A percentile compares a stretch with the other conserved stretches of the same genome.
Evolutionary conservation across 2,888 invertebrate species (phyloP).

Genomic region (Periphyllus acericola): DNA sequence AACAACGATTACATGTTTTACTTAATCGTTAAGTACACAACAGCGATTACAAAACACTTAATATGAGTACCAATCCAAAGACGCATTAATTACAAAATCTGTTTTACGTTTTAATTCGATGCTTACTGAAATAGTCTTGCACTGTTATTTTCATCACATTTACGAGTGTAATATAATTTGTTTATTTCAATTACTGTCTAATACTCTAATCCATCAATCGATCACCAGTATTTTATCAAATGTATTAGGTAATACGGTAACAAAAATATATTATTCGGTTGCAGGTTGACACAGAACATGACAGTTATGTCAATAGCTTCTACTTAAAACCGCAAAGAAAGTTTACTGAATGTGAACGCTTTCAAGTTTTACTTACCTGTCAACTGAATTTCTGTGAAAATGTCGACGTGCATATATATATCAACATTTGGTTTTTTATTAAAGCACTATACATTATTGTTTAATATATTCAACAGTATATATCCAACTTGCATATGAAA

Average conservation of each 20-base stretch:
- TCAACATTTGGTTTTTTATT: not conserved
- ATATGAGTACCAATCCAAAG: too few relatives aligned
- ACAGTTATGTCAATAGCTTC: constrained; percentile 16
- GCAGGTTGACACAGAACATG: not conserved
- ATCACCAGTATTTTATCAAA: not conserved
- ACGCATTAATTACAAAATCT: too few relatives aligned
- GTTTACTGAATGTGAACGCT: not conserved
- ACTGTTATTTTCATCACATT: not conserved
- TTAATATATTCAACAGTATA: not conserved
- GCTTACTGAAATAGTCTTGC: too few relatives aligned
- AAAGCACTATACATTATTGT: not conserved
- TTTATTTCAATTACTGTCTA: not conserved
- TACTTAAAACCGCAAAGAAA: not conserved
- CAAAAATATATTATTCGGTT: not conserved
- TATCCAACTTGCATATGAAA: not conserved
- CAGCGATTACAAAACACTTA: too few relatives aligned
- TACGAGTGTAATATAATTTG: not conserved
- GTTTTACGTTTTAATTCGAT: too few relatives aligned
- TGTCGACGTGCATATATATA: not conserved
- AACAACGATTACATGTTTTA: too few relatives aligned
- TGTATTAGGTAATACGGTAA: not conserved
- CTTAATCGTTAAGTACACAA: too few relatives aligned
- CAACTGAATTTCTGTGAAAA: not conserved
- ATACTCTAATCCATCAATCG: not conserved
- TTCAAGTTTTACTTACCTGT: constrained; percentile 24